Percentiles rank a stretch among this genome's conserved stretches.
These are phyloP conservation scores for Rhynchotus rufescens DNA, from an alignment of 2,797 vertebrate genomes.

Conservation along the genomic window DNA sequence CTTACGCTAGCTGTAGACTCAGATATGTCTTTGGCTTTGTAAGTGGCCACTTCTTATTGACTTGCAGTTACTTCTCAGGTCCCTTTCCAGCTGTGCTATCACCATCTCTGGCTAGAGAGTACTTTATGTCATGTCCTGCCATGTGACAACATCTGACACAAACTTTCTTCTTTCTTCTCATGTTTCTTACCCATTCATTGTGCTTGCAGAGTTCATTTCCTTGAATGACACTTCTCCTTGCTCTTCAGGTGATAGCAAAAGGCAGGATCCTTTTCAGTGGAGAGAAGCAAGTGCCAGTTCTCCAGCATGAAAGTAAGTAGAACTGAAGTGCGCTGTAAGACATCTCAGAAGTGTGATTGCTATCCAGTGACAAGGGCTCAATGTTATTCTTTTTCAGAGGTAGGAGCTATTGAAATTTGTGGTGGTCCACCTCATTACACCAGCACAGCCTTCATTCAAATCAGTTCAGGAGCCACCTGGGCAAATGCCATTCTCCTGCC, in stretches of 20 bases:
- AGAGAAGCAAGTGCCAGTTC: conserved; percentile 45
- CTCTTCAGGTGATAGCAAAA: conserved; percentile 54
- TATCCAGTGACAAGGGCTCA: not conserved
- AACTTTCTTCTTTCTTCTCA: rapidly evolving
- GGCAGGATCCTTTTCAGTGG: conserved; percentile 60
- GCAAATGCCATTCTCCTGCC: not conserved
- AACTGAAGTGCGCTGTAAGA: not conserved
- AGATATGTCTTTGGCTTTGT: not conserved
- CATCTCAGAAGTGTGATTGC: not conserved
- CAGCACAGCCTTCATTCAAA: not conserved
- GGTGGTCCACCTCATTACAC: not conserved
- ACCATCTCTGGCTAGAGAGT: not conserved
- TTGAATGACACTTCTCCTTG: not conserved
- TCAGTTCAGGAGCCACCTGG: not conserved
- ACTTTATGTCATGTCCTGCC: not conserved
- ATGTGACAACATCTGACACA: not conserved
- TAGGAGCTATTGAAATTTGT: not conserved
- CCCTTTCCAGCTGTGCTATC: not conserved
- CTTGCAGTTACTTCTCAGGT: not conserved
- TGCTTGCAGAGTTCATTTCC: not conserved
- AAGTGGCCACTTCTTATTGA: not conserved
- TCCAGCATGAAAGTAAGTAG: conserved; percentile 49
- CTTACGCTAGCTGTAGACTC: not conserved
- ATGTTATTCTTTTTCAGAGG: not conserved
- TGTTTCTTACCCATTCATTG: not conserved